A percentile compares a stretch with the other conserved stretches of the same genome.
These are phyloP conservation scores for Dermatophagoides farinae DNA, from an alignment of 1,140 invertebrate genomes.

Conservation along the genomic window DNA sequence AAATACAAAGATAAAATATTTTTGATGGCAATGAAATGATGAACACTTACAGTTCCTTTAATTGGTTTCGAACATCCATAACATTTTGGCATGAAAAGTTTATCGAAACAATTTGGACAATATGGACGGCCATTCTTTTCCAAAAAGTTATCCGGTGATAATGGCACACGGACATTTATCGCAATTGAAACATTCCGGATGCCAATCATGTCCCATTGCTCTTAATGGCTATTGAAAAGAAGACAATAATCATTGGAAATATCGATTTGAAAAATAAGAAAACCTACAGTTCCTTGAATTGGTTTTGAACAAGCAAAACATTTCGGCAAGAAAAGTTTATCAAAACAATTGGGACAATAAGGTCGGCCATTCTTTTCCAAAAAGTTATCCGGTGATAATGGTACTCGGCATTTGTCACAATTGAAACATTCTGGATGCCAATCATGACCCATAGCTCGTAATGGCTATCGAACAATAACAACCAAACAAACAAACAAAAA, in stretches of 20 bases:
- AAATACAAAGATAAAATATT: slow-evolving; percentile 18
- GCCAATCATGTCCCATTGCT: slow-evolving; percentile 92
- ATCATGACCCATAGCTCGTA: slow-evolving; percentile 31
- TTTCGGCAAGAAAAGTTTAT: slow-evolving; percentile 32
- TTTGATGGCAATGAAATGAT: neutral
- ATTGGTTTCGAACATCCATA: slow-evolving; percentile 23
- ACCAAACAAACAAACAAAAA: too few relatives aligned
- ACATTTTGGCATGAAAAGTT: slow-evolving; percentile 89
- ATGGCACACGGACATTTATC: slow-evolving; percentile 82
- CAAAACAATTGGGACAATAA: slow-evolving; percentile 35
- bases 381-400: slow-evolving; percentile 32
- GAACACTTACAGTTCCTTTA: neutral
- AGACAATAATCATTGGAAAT: neutral
- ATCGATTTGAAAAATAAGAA: neutral
- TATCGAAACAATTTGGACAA: slow-evolving; percentile 95
- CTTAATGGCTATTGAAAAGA: slow-evolving; percentile 17
- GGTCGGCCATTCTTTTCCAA: slow-evolving; percentile 32
- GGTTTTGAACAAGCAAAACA: slow-evolving; percentile 33
- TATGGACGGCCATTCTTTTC: slow-evolving; percentile 87
- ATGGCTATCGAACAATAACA: too few relatives aligned
- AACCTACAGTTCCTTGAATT: slow-evolving; percentile 22
- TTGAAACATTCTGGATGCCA: slow-evolving; percentile 36
- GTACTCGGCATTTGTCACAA: slow-evolving; percentile 30
- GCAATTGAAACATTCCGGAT: slow-evolving; percentile 96
- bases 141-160: slow-evolving; percentile 95